Evolutionary conservation across 2,797 vertebrate species (phyloP), one percentile per base, ranked within the genome.

Genomic region (Eurystomus glaucurus): DNA sequence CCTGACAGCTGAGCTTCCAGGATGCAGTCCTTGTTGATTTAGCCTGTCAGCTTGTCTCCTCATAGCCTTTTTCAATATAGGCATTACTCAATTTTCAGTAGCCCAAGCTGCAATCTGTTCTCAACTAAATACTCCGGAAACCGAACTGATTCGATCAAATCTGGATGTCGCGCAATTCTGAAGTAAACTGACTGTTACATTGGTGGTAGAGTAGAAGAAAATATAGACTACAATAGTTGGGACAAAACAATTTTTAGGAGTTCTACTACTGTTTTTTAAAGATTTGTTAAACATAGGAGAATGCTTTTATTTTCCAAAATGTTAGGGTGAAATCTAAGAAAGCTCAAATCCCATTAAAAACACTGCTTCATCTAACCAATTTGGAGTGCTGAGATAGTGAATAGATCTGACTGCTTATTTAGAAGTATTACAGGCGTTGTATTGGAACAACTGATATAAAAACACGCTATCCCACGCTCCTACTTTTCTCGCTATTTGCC

Each of bases 401-500:
- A 79, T 68, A 93, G 74, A 90, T 97, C 41, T 76, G 85, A 61
- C 76, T 94, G 93, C 66, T 82, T 85, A 79, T 93, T 96, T 96
- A 95, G 83, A 94, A 96, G 83, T 94, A 89, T 90, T 85, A 51
- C 79, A 95, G 90, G 92, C 88, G 29, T 94, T 96, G 95, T 93
- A 96, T 95, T 97, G 90, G 84, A 97, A 96, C 95, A 96, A 97
- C 95, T 90, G 90, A 95, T 93, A 93, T 78, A 96, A 95, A 96
- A 97, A 88, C 91, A 97, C 60, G 9, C 78, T 96, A 93, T 95
- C 93, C 95, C 97, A 97, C 64, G 60, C 96, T 97, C 91, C 90
- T 88, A 97, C 96, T 97, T 97, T 97, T 97, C 72, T 93, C 3
- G 1, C 93, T 97, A 98, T 97, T 98, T 98, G 97, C 97, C 97